Evolutionary conservation across 1,140 invertebrate species (phyloP), one percentile per base, ranked within the genome.

Genomic region (Neodiprion pinetum): DNA sequence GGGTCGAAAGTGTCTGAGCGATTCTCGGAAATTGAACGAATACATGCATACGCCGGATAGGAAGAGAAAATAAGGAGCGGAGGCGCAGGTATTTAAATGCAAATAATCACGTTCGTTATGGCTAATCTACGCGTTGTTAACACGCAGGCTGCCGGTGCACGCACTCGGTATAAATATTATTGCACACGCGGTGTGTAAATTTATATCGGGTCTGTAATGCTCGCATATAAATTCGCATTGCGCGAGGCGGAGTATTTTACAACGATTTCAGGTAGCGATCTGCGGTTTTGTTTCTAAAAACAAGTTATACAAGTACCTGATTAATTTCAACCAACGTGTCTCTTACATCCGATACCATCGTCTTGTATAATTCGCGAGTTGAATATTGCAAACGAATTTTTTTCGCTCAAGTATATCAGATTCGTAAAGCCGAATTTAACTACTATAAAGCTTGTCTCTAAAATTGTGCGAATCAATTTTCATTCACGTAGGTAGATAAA

Each of bases 41-140:
- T 5, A 40, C 28, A 40, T 0, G 28, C 2, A 40, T 40, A 40
- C 28, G 28, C 0, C 17, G 28, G 28, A 40, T 40, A 40, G 5
- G 5, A 40, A 40, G 28, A 40, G 17, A 40, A 40, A 40, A 40
- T 40, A 40, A 40, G 28, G 5, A 40, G 28, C 28, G 28, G 2
- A 40, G 28, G 28, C 2, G 28, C 28, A 40, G 28, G 28, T 40
- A 61, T 61, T 61, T 61, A 61, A 61, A 61, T 61, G 53, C 53
- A 61, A 61, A 61, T 61, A 61, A 61, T 61, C 53, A 61, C 53
- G 53, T 61, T 61, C 53, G 53, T 61, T 61, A 61, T 61, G 53
- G 53, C 53, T 61, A 61, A 61, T 61, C 53, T 61, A 61, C n/a
- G 53, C n/a, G 53, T 61, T 61, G 53, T 61, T 61, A 61, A 61